Evolutionary conservation across 2,888 invertebrate genomes (phyloP).

Genomic region (Drosophila bunnanda): DNA sequence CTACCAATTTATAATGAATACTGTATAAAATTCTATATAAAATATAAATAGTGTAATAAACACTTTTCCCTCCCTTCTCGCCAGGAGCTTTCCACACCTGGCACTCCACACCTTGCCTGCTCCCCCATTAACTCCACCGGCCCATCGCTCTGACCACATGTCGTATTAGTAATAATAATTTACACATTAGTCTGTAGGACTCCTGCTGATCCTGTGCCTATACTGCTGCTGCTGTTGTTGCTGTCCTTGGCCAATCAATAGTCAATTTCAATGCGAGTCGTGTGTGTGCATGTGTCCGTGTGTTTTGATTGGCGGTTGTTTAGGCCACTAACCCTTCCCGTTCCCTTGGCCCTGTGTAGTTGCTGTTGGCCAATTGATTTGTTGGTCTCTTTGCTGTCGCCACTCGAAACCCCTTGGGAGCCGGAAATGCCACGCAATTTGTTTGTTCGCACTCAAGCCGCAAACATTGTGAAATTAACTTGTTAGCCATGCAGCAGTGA

Average conservation of each 20-base stretch:
- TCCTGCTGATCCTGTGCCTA: conserved; percentile 32
- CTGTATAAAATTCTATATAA: too few species aligned
- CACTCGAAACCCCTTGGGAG: conserved; percentile 28
- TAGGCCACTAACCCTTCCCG: conserved; percentile 9
- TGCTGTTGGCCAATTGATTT: conserved; percentile 55
- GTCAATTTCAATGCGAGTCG: conserved; percentile 66
- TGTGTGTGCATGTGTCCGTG: conserved; percentile 34
- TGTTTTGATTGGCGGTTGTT: conserved; percentile 65
- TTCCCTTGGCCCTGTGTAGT: background rate
- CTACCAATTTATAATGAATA: too few species aligned
- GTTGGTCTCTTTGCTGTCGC: conserved; percentile 49
- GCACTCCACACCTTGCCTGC: background rate
- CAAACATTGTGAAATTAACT: conserved; percentile 74
- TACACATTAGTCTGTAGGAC: conserved; percentile 30
- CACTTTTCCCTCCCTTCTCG: background rate
- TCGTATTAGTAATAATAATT: conserved; percentile 65
- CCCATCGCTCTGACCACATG: conserved; percentile 35
- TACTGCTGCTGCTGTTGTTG: conserved; percentile 15
- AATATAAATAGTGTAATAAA: too few species aligned
- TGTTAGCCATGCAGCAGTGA: conserved; percentile 55
- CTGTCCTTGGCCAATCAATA: conserved; percentile 61
- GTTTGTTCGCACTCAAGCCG: conserved; percentile 60
- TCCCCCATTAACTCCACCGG: conserved; percentile 43
- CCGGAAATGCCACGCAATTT: conserved; percentile 63
- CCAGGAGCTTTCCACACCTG: background rate